phyloP scores from a whole-genome alignment of 2,113 vertebrate species.

The Indicator maculatus region DNA sequence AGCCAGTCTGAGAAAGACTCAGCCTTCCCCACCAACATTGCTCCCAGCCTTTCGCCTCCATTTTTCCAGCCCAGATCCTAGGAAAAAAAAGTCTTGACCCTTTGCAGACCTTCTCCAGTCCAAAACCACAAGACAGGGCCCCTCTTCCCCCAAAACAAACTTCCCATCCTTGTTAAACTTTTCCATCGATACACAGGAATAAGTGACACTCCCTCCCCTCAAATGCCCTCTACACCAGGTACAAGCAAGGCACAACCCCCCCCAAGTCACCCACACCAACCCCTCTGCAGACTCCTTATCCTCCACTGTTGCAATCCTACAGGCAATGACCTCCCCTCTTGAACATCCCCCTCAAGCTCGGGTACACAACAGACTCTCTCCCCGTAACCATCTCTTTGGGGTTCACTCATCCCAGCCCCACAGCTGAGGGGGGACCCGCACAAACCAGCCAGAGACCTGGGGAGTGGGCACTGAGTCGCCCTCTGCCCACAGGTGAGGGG shows the following conservation, averaged over 20 bases:
- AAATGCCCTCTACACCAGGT: too few species aligned
- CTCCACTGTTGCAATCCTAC: not conserved
- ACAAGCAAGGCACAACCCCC: not conserved
- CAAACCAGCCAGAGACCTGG: not conserved
- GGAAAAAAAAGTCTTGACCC: not conserved
- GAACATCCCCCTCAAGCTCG: not conserved
- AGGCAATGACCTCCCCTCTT: not conserved
- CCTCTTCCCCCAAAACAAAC: not conserved
- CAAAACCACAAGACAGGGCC: not conserved
- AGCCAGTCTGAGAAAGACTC: not conserved
- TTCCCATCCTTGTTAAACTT: not conserved
- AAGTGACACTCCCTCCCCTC: fast-evolving
- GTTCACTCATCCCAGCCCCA: not conserved
- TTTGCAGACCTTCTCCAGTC: not conserved
- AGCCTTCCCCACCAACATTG: too few species aligned
- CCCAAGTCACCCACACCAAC: too few species aligned
- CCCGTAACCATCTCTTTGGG: not conserved
- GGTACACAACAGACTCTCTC: not conserved
- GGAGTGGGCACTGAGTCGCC: not conserved
- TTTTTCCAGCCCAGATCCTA: not conserved
- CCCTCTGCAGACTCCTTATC: not conserved
- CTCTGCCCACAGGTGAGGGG: not conserved
- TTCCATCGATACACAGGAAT: too few species aligned
- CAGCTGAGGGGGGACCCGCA: not conserved
- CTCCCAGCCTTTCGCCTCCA: not conserved